Evolutionary conservation across 2,888 invertebrate species (phyloP).

Genomic region (Brachyopa scutellaris): DNA sequence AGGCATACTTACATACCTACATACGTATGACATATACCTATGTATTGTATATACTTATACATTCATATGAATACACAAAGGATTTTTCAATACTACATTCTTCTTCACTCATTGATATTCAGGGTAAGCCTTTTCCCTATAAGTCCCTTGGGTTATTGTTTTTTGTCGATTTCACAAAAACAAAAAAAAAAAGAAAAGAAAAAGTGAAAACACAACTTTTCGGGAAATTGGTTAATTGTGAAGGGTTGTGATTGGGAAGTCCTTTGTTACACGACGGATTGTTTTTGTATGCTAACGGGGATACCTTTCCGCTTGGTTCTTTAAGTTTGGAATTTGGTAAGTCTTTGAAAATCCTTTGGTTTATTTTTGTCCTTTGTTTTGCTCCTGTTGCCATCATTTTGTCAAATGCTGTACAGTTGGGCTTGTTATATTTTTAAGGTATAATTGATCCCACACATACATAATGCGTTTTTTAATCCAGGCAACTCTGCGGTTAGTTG

Average conservation of each 20-base stretch:
- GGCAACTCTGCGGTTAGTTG: no score
- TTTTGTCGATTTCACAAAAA: slow-evolving; percentile 5
- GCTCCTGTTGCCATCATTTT: no score
- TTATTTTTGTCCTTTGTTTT: no score
- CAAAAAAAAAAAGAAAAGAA: no score
- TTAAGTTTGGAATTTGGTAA: not conserved
- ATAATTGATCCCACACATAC: no score
- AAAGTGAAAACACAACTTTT: slow-evolving; percentile 1
- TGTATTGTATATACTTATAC: no score
- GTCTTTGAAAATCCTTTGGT: not conserved
- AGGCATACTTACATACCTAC: no score
- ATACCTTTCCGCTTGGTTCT: slow-evolving; percentile 1
- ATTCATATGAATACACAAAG: slow-evolving; percentile 2
- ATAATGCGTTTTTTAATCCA: no score
- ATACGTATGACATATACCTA: no score
- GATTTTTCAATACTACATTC: slow-evolving; percentile 4
- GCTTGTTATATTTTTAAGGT: no score
- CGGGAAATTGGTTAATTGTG: slow-evolving; percentile 45
- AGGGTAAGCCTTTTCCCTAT: not conserved
- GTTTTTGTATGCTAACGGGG: slow-evolving; percentile 6
- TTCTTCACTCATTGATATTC: slow-evolving; percentile 42
- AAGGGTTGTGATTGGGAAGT: slow-evolving; percentile 33
- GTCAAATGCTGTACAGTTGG: no score
- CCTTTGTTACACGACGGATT: slow-evolving; percentile 29
- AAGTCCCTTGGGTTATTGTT: not conserved